phyloP scores from a whole-genome alignment of 1,140 invertebrate species.

The Melanaphis sacchari region DNA sequence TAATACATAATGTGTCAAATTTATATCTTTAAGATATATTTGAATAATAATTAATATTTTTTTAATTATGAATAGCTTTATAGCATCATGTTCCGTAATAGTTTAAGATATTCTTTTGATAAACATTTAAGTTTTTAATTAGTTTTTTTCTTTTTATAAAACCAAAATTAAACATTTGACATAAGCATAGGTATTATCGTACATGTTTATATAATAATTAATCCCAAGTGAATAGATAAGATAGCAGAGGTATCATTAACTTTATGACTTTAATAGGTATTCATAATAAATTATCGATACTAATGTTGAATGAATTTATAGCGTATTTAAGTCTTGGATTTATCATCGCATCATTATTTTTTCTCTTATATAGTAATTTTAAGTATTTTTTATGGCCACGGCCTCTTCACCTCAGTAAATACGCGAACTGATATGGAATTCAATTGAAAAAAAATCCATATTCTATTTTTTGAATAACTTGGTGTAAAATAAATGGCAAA shows the following conservation, averaged over 20 bases:
- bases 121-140: not conserved
- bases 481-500: constrained; percentile 63
- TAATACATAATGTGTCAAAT: not conserved
- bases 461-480: not conserved
- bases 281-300: not conserved
- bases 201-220: not conserved
- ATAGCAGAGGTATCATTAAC: not conserved
- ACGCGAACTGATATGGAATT: not conserved
- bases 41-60: not conserved
- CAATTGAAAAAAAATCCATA: not conserved
- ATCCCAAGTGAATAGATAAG: not conserved
- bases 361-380: not conserved
- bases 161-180: not conserved
- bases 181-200: not conserved
- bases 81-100: not conserved
- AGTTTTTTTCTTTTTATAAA: not conserved
- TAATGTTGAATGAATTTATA: not conserved
- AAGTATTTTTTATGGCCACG: not conserved
- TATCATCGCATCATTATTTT: not conserved
- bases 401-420: not conserved
- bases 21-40: not conserved
- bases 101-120: not conserved
- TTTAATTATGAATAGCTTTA: not conserved
- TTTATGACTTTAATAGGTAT: not conserved
- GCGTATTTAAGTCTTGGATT: not conserved